These are phyloP conservation scores for Xerus inauris DNA, from an alignment of 2,113 vertebrate genomes.

Conservation along the genomic window DNA sequence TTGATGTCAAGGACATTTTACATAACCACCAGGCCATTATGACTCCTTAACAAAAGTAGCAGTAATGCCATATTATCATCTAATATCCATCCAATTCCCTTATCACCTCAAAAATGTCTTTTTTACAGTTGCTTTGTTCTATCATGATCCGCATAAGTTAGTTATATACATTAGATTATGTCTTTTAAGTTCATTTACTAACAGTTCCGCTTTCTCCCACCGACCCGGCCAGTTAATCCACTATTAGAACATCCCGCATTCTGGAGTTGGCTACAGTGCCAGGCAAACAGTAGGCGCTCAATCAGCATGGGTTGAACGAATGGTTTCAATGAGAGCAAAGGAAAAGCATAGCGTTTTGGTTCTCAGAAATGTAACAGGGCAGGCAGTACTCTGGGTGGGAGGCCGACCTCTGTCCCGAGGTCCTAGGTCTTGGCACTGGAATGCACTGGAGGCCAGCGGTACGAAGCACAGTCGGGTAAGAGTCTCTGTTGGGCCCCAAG, in stretches of 20 bases:
- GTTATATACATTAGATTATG: not conserved
- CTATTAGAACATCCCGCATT: not conserved
- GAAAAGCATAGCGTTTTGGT: not conserved
- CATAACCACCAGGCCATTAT: not conserved
- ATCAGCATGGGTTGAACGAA: not conserved
- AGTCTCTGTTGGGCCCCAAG: not conserved
- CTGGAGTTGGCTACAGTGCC: not conserved
- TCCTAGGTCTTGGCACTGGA: not conserved
- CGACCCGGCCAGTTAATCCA: too few species aligned
- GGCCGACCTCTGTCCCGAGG: too few species aligned
- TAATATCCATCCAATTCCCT: not conserved
- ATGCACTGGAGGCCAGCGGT: not conserved
- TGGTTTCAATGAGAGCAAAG: not conserved
- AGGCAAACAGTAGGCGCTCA: not conserved
- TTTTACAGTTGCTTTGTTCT: not conserved
- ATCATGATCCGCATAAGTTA: not conserved
- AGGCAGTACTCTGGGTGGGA: not conserved
- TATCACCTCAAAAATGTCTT: not conserved
- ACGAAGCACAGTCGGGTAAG: not conserved
- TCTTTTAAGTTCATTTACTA: not conserved
- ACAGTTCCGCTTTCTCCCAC: not conserved
- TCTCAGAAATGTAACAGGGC: not conserved
- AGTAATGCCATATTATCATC: not conserved
- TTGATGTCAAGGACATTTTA: not conserved
- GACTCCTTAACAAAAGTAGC: not conserved